These are phyloP conservation scores for Pionites leucogaster DNA, from an alignment of 2,113 vertebrate genomes.

Conservation along the genomic window DNA sequence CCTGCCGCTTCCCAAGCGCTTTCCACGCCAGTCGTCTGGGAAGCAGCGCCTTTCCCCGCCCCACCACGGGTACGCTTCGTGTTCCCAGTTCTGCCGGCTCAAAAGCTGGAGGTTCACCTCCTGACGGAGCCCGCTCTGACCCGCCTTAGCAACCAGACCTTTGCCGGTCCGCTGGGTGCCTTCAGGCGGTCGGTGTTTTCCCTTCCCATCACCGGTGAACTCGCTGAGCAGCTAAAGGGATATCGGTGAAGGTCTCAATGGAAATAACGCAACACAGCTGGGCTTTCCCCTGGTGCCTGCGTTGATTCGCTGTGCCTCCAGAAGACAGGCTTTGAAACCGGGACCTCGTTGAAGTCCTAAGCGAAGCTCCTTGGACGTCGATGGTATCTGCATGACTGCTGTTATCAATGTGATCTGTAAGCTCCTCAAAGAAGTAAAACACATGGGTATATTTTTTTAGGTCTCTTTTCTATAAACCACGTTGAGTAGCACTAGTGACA, in stretches of 20 bases:
- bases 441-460: background rate
- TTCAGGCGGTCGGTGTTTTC: background rate
- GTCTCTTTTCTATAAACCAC: background rate
- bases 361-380: background rate
- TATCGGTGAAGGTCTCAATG: background rate
- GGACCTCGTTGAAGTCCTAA: background rate
- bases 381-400: background rate
- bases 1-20: background rate
- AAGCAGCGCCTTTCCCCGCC: background rate
- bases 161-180: background rate
- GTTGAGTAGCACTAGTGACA: too few species aligned
- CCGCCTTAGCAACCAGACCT: background rate
- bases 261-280: accelerated
- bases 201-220: background rate
- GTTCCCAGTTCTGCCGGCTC: background rate
- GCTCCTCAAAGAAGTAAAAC: background rate
- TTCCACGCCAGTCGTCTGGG: background rate
- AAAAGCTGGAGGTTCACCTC: background rate
- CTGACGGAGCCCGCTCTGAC: background rate
- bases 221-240: accelerated
- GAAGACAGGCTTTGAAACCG: background rate
- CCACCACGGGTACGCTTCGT: too few species aligned
- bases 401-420: background rate
- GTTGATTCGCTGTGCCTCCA: accelerated
- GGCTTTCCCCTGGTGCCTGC: background rate